A percentile compares a stretch with the other conserved stretches of the same genome.
Conservation (phyloP, 1,140 invertebrate genomes). For the Anastrepha ludens region DNA sequence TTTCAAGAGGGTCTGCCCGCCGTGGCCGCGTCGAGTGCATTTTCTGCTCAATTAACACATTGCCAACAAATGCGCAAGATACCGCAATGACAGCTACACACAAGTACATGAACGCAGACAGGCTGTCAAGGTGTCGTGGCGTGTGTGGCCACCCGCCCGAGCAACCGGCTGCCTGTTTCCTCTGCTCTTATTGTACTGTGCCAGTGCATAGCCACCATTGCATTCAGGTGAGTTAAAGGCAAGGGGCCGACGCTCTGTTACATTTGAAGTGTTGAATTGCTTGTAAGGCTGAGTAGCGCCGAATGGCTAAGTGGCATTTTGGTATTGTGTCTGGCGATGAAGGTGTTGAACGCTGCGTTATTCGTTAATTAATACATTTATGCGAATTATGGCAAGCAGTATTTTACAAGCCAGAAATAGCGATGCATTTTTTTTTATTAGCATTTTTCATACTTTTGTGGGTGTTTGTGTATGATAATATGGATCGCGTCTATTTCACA, state of each 20-base stretch:
- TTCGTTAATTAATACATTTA: constrained; percentile 36
- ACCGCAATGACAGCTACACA: constrained; percentile 38
- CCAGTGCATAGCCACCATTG: neutral
- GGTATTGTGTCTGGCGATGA: constrained; percentile 17
- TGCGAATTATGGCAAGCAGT: constrained; percentile 33
- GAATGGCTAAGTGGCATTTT: neutral
- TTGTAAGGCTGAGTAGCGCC: neutral
- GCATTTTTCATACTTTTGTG: neutral
- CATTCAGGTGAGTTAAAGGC: constrained; percentile 19
- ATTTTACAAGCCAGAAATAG: constrained; percentile 13
- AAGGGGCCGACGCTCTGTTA: neutral
- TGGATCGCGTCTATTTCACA: neutral
- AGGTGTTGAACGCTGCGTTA: constrained; percentile 34
- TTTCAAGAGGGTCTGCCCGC: neutral
- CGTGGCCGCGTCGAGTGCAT: neutral
- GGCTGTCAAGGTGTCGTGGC: constrained; percentile 35
- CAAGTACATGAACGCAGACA: neutral
- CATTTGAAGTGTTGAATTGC: neutral
- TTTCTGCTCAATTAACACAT: constrained; percentile 42
- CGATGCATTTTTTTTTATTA: neutral
- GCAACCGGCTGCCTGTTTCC: neutral
- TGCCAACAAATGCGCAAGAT: constrained; percentile 11
- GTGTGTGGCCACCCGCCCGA: constrained; percentile 7
- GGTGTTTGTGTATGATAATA: neutral
- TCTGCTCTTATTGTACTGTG: neutral